These are phyloP conservation scores for Drosophila meridionalis DNA, from an alignment of 2,888 invertebrate species.

Conservation along the genomic window DNA sequence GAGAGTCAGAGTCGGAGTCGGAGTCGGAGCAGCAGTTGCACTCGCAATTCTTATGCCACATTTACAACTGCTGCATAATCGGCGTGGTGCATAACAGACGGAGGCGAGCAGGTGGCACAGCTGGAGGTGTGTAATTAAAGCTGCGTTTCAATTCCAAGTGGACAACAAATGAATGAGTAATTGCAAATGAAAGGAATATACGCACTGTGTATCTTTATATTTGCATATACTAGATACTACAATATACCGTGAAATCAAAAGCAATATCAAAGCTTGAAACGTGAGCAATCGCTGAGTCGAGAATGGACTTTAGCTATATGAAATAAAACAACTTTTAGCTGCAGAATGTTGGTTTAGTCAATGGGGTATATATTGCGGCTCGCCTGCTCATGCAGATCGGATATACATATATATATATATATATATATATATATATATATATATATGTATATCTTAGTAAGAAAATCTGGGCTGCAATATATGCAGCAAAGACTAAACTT, in stretches of 20 bases:
- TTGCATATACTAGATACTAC: neutral
- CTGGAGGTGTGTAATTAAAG: neutral
- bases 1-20: neutral
- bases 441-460: no score
- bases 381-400: no score
- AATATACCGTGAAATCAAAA: neutral
- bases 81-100: slow-evolving; percentile 11
- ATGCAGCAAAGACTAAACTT: no score
- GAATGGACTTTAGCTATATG: neutral
- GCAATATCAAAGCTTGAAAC: neutral
- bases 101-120: neutral
- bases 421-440: no score
- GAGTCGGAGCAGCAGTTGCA: slow-evolving; percentile 7
- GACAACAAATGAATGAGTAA: neutral
- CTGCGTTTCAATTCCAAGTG: neutral
- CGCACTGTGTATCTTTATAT: neutral
- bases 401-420: no score
- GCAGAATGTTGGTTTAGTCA: neutral
- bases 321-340: neutral
- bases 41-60: slow-evolving; percentile 12
- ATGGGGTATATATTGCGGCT: no score
- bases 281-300: neutral
- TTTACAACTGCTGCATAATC: neutral
- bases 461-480: no score
- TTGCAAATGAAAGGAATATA: neutral